Evolutionary conservation across 2,888 invertebrate genomes (phyloP).

Genomic region (Sinotaia quadrata): DNA sequence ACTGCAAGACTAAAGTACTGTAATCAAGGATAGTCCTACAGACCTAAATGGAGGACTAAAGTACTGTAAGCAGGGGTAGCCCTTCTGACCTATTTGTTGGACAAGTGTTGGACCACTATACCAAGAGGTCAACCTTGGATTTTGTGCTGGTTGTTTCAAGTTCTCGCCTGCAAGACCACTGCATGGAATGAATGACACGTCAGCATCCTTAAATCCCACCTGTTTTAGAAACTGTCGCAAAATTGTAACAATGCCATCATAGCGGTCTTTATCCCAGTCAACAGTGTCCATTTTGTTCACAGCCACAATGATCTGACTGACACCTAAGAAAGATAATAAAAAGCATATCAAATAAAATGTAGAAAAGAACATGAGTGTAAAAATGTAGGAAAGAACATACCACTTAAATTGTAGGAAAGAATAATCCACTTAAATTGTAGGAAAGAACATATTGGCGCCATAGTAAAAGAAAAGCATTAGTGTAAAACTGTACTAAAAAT

Average conservation of each 20-base stretch:
- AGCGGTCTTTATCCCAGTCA: slow-evolving; percentile 92
- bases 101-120: slow-evolving; percentile 88
- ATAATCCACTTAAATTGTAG: no score
- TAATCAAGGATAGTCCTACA: no score
- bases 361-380: no score
- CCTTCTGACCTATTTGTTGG: slow-evolving; percentile 86
- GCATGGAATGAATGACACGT: slow-evolving; percentile 92
- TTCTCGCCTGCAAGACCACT: slow-evolving; percentile 98
- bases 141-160: slow-evolving; percentile 79
- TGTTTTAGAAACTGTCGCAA: slow-evolving; percentile 84
- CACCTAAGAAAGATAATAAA: slow-evolving; percentile 77
- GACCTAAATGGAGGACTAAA: no score
- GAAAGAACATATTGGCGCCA: no score
- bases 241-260: slow-evolving; percentile 88
- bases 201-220: slow-evolving; percentile 88
- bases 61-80: no score
- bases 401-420: no score
- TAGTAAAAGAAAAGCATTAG: no score
- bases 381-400: no score
- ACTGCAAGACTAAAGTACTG: no score
- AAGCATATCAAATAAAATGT: neutral
- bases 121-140: slow-evolving; percentile 78
- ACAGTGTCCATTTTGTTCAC: slow-evolving; percentile 98
- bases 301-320: slow-evolving; percentile 93
- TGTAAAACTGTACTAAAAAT: no score